Evolutionary conservation across 64 coral and sea anemone genomes (phyloP), one percentile per base, ranked within the genome.

Genomic region (Acropora tenuis): DNA sequence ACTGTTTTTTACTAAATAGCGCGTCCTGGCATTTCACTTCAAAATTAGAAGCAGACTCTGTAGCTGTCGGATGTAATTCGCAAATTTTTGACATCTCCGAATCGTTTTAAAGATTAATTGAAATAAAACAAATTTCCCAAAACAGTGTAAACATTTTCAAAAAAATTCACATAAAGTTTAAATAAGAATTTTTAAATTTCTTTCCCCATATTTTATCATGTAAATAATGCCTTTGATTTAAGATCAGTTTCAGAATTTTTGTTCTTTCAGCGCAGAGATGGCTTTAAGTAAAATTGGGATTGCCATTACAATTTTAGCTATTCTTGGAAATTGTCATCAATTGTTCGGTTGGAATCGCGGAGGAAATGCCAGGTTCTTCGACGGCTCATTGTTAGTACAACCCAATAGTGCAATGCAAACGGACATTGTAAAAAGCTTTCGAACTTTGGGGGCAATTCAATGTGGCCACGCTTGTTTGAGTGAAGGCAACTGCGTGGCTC

Each of bases 401-500:
- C 82, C 18, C n/a, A 16, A 85, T 3, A 20, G 66, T 49, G 82
- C 82, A n/a, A 44, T 85, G 6, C 41, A 85, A 48, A 85, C 6
- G 17, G 61, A 85, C 40, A 71, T 72, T 40, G n/a, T 85, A 10
- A 85, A 19, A 8, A 52, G 16, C 4, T 3, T 85, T 13, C 16
- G 17, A 69, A 85, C 65, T 19, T 12, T 19, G 0, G 65, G 65
- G 43, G 63, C 47, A 49, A 46, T 85, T 49, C 43, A 72, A 48
- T 85, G 82, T 40, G 60, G 63, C 8, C 45, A 71, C 2, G 82
- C 82, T 8, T 85, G 82, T 49, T 16, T 85, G 17, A 71, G 58
- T 48, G 82, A 85, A 20, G 50, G 49, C 45, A 68, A 49, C 82
- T 85, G 82, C 17, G 45, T 85, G 8, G 61, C 82, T 8, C 82